Conservation (phyloP, 1,140 invertebrate genomes). For the Lineus longissimus region DNA sequence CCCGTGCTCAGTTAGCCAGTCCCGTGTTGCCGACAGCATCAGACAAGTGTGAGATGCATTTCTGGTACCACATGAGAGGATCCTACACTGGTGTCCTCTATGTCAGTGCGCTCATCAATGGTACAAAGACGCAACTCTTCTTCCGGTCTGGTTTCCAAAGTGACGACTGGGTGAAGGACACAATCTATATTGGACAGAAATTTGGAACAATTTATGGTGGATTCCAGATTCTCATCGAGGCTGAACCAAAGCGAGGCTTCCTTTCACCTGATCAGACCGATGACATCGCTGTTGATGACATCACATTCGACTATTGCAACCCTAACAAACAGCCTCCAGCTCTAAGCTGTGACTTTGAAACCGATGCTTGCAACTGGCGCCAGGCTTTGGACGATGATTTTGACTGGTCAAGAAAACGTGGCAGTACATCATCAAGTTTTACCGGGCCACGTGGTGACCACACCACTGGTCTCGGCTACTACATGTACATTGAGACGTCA, state of each 20-base stretch:
- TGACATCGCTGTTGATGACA: constrained; percentile 42
- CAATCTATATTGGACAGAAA: constrained; percentile 29
- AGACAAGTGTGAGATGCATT: constrained; percentile 47
- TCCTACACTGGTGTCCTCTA: constrained; percentile 23
- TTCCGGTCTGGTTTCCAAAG: constrained; percentile 14
- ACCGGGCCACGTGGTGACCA: constrained; percentile 40
- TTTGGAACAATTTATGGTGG: constrained; percentile 18
- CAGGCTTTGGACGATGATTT: constrained; percentile 16
- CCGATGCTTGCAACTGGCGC: constrained; percentile 21
- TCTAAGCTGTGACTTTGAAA: constrained; percentile 19
- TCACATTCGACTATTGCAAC: constrained; percentile 36
- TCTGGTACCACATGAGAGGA: constrained; percentile 75
- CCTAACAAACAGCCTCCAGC: constrained; percentile 8
- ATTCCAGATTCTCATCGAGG: constrained; percentile 24
- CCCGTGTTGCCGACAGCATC: constrained; percentile 33
- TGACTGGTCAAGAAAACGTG: constrained; percentile 14
- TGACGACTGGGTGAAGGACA: constrained; percentile 26
- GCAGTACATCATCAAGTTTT: constrained; percentile 9
- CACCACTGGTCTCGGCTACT: constrained; percentile 37
- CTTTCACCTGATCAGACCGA: constrained; percentile 12
- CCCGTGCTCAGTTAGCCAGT: constrained; percentile 32
- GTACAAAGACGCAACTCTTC: constrained; percentile 17
- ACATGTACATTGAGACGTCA: constrained; percentile 47
- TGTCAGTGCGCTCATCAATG: constrained; percentile 26
- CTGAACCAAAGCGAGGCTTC: constrained; percentile 21